A percentile compares a stretch with the other conserved stretches of the same genome.
Conservation (phyloP, 2,888 invertebrate species). For the Spodoptera picta region DNA sequence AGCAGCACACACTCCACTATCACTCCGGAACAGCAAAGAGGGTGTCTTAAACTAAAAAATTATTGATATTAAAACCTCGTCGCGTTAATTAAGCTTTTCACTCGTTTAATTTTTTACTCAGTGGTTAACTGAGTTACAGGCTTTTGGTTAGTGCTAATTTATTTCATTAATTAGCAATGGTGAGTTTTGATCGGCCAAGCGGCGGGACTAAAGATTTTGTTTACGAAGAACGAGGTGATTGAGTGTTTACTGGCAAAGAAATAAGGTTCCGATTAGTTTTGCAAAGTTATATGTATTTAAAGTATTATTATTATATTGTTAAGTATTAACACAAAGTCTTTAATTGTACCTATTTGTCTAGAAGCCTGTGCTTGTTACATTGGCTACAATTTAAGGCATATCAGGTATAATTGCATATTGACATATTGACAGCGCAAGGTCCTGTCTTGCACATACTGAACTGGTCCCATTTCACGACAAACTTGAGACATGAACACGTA, state of each 20-base stretch:
- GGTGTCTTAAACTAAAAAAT: slow-evolving; percentile 85
- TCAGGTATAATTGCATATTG: too few relatives aligned
- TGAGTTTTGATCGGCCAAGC: slow-evolving; percentile 75
- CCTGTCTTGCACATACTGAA: too few relatives aligned
- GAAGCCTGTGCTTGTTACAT: too few relatives aligned
- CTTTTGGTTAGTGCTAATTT: slow-evolving; percentile 80
- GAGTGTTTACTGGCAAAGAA: not conserved
- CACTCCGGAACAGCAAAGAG: slow-evolving; percentile 65
- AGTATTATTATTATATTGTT: too few relatives aligned
- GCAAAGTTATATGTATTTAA: too few relatives aligned
- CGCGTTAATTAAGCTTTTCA: slow-evolving; percentile 86
- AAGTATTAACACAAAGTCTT: too few relatives aligned
- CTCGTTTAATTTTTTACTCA: slow-evolving; percentile 83
- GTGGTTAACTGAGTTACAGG: slow-evolving; percentile 72
- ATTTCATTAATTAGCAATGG: slow-evolving; percentile 83
- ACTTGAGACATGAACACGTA: too few relatives aligned
- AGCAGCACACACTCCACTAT: slow-evolving; percentile 47
- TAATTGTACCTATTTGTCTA: too few relatives aligned
- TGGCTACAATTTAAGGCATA: too few relatives aligned
- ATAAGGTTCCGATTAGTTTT: too few relatives aligned
- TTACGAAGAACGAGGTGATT: slow-evolving; percentile 7
- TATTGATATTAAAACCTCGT: slow-evolving; percentile 84
- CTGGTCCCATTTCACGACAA: too few relatives aligned
- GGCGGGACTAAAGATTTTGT: slow-evolving; percentile 24
- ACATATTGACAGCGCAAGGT: too few relatives aligned